Evolutionary conservation across 1,140 invertebrate genomes (phyloP).

Genomic region (Bombus haemorrhoidalis): DNA sequence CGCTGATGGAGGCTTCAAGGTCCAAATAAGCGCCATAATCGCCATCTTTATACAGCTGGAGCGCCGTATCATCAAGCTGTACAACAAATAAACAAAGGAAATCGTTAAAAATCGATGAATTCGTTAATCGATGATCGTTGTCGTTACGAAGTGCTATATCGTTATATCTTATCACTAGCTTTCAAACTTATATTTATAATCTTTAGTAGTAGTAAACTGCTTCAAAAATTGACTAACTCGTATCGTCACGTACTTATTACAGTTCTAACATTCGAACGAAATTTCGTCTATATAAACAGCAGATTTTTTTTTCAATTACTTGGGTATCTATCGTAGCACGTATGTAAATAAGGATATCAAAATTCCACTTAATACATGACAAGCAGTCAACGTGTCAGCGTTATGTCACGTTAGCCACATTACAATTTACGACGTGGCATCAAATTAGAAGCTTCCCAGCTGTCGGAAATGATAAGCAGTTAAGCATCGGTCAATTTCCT

Average conservation of each 20-base stretch:
- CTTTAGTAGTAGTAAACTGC: too few species aligned
- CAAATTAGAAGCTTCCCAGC: neutral
- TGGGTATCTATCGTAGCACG: too few species aligned
- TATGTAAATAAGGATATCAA: too few species aligned
- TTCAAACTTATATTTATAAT: too few species aligned
- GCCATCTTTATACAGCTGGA: conserved; percentile 98
- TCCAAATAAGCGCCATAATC: conserved; percentile 98
- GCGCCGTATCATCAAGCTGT: conserved; percentile 97
- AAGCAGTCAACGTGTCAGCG: neutral
- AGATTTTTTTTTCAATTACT: neutral
- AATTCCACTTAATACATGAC: neutral
- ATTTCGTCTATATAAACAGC: too few species aligned
- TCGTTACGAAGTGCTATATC: too few species aligned
- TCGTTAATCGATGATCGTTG: too few species aligned
- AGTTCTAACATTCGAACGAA: too few species aligned
- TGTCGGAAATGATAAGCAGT: conserved; percentile 42
- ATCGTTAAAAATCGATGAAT: neutral
- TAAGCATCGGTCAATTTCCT: conserved; percentile 48
- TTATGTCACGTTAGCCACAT: neutral
- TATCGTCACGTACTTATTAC: too few species aligned
- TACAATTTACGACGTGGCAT: neutral
- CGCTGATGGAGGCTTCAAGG: conserved; percentile 95
- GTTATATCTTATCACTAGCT: too few species aligned
- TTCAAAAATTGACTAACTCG: too few species aligned
- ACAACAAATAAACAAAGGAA: conserved; percentile 76